Evolutionary conservation across 2,113 vertebrate genomes (phyloP).

Genomic region (Spermophilus dauricus): DNA sequence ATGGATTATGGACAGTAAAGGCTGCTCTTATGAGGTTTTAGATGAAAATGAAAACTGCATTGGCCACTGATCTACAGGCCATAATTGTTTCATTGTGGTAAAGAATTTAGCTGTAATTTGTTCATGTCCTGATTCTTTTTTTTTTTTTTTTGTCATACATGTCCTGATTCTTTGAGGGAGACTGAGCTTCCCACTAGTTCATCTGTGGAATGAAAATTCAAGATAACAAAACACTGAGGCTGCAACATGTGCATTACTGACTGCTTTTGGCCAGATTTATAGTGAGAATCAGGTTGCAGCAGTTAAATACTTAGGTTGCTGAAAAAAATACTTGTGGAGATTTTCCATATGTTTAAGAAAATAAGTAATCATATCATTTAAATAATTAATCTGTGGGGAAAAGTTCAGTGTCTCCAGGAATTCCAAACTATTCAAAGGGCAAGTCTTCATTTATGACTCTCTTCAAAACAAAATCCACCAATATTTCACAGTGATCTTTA

Average conservation of each 20-base stretch:
- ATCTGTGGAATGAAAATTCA: neutral
- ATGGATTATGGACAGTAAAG: too few species aligned
- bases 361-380: neutral
- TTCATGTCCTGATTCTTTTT: neutral
- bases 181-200: neutral
- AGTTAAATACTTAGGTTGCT: neutral
- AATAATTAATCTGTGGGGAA: neutral
- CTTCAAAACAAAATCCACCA: neutral
- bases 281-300: neutral
- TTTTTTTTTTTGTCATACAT: neutral
- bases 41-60: too few species aligned
- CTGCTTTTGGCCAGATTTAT: neutral
- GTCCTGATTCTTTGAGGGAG: neutral
- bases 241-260: neutral
- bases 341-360: slow-evolving; percentile 32
- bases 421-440: neutral
- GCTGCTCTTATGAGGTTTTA: neutral
- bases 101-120: neutral
- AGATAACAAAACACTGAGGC: neutral
- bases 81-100: neutral
- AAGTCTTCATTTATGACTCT: neutral
- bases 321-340: neutral
- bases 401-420: neutral
- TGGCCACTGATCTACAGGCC: neutral
- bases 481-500: neutral